phyloP scores from a whole-genome alignment of 2,888 invertebrate genomes.

The Sinentomon sp. region DNA sequence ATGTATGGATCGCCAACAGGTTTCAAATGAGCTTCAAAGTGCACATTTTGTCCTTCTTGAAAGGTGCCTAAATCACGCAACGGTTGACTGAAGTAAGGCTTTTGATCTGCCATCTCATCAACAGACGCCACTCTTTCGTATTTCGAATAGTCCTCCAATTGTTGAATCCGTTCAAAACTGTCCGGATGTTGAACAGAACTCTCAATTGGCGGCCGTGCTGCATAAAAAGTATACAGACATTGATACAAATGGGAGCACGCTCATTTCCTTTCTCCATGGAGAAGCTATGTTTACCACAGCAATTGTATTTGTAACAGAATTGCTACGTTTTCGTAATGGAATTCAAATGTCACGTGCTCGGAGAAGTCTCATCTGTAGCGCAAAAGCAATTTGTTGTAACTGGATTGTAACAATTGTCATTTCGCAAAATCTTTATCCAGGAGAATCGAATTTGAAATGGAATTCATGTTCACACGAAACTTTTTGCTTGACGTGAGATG shows the following conservation, averaged over 20 bases:
- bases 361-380: no score
- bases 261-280: conserved; percentile 1
- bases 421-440: no score
- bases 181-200: conserved; percentile 69
- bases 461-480: no score
- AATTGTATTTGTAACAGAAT: no score
- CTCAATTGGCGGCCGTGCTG: conserved; percentile 24
- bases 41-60: conserved; percentile 69
- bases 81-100: conserved; percentile 64
- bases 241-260: neutral
- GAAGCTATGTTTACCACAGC: no score
- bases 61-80: conserved; percentile 59
- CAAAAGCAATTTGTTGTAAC: no score
- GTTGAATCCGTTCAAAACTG: conserved; percentile 65
- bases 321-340: no score
- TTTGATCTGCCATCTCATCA: conserved; percentile 39
- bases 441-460: no score
- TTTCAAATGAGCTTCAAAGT: conserved; percentile 72
- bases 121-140: conserved; percentile 54
- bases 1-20: conserved; percentile 78
- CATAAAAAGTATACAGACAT: conserved; percentile 1
- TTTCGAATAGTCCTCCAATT: conserved; percentile 65
- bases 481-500: no score
- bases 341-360: no score
- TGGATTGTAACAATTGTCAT: no score